Evolutionary conservation across 2,888 invertebrate species (phyloP), one percentile per base, ranked within the genome.

Genomic region (Apamea monoglypha): DNA sequence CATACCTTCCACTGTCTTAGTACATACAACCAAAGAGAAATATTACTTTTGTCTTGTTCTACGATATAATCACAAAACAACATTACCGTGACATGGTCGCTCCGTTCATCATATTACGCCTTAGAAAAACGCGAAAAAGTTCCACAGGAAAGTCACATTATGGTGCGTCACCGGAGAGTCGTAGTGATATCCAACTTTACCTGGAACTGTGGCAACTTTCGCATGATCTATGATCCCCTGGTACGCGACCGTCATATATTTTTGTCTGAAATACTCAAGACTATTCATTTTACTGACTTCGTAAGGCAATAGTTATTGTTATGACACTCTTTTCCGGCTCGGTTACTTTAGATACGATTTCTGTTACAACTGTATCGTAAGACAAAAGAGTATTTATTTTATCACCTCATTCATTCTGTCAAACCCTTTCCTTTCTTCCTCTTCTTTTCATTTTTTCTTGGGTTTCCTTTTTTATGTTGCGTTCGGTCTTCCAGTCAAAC

Each of bases 141-240:
- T 88, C 84, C 74, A 85, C 74, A 78, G 76, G 74, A 88, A 91
- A 90, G 91, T 91, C 87, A 88, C 89, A 90, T 90, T 89, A 91
- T 77, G 87, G 86, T 76, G 82, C 76, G 90, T 90, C 92, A 84
- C 92, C 74, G 77, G 91, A 91, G 91, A 87, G 82, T 86, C 92
- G 91, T 92, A 90, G 88, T 86, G 90, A 91, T 91, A 90, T 88
- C 87, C 82, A 91, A 92, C 90, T 91, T 91, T 90, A 90, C 89
- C 91, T 87, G 90, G 80, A 76, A 88, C 87, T 83, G 86, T 86
- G 72, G 85, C 82, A 91, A 90, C 89, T 91, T 91, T 91, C 85
- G 75, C 79, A 82, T 91, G 91, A 91, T 90, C 87, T 91, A 91
- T 90, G 88, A 89, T 90, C 90, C 89, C 90, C 82, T 88, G 87